These are phyloP conservation scores for Epistrophe grossulariae DNA, from an alignment of 2,888 invertebrate genomes.

Conservation along the genomic window DNA sequence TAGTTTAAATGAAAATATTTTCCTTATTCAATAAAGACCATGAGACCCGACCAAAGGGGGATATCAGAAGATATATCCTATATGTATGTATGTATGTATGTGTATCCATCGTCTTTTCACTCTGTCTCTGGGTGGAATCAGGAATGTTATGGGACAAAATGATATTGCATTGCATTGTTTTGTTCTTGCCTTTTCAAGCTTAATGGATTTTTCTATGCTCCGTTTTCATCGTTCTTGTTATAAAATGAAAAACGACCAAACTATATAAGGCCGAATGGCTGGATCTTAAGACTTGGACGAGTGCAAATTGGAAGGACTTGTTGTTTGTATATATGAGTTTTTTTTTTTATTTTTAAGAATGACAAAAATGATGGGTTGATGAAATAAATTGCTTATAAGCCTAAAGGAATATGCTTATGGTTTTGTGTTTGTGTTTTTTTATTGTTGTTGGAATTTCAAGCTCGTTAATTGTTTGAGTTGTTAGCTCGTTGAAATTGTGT, in stretches of 20 bases:
- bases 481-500: background rate
- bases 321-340: slow-evolving; percentile 4
- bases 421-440: slow-evolving; percentile 15
- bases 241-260: slow-evolving; percentile 60
- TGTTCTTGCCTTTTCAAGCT: slow-evolving; percentile 15
- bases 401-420: slow-evolving; percentile 43
- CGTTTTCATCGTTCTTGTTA: slow-evolving; percentile 35
- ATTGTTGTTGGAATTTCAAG: slow-evolving; percentile 1
- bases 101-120: slow-evolving; percentile 1
- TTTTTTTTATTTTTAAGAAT: background rate
- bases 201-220: slow-evolving; percentile 41
- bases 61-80: slow-evolving; percentile 29
- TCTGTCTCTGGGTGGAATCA: slow-evolving; percentile 9
- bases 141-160: slow-evolving; percentile 57
- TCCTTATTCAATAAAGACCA: slow-evolving; percentile 64
- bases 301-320: slow-evolving; percentile 65
- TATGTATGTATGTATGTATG: too few relatives aligned
- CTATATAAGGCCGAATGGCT: slow-evolving; percentile 51
- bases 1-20: slow-evolving; percentile 68
- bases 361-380: slow-evolving; percentile 39
- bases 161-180: slow-evolving; percentile 56
- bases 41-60: slow-evolving; percentile 22
- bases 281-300: slow-evolving; percentile 44
- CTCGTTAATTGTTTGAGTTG: slow-evolving; percentile 27
- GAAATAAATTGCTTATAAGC: slow-evolving; percentile 59